Conservation (phyloP, 2,113 vertebrate species). For the Chunga burmeisteri region DNA sequence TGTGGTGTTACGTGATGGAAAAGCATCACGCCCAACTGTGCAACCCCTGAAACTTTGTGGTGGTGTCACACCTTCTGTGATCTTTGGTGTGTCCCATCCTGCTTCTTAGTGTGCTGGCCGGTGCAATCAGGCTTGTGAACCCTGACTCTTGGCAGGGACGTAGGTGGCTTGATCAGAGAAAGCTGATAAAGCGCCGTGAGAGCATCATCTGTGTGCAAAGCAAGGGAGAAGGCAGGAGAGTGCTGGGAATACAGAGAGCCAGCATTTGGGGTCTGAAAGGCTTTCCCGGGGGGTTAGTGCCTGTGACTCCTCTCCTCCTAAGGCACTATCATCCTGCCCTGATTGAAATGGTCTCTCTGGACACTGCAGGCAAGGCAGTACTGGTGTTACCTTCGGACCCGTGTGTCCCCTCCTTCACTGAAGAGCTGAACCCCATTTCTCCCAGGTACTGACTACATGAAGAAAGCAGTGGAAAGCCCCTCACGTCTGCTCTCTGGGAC, state of each 20-base stretch:
- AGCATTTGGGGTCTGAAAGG: neutral
- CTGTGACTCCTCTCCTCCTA: neutral
- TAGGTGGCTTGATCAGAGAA: neutral
- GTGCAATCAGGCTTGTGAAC: neutral
- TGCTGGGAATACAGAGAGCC: neutral
- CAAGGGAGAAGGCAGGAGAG: neutral
- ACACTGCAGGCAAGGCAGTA: neutral
- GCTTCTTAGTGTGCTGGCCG: neutral
- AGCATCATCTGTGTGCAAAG: neutral
- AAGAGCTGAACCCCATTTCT: neutral
- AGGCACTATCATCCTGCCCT: neutral
- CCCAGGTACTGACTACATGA: neutral
- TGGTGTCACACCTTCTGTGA: neutral
- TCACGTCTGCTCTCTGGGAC: neutral
- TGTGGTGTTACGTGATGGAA: rapidly evolving
- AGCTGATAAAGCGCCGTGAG: neutral
- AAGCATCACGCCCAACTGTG: neutral
- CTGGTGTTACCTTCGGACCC: neutral
- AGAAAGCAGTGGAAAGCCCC: neutral
- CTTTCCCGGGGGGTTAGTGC: neutral
- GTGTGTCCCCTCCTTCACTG: neutral
- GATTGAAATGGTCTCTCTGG: neutral
- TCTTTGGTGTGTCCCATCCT: neutral
- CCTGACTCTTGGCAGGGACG: rapidly evolving
- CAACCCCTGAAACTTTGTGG: rapidly evolving